These are phyloP conservation scores for Amblyopsis rosae DNA, from an alignment of 2,113 vertebrate species.

Conservation along the genomic window DNA sequence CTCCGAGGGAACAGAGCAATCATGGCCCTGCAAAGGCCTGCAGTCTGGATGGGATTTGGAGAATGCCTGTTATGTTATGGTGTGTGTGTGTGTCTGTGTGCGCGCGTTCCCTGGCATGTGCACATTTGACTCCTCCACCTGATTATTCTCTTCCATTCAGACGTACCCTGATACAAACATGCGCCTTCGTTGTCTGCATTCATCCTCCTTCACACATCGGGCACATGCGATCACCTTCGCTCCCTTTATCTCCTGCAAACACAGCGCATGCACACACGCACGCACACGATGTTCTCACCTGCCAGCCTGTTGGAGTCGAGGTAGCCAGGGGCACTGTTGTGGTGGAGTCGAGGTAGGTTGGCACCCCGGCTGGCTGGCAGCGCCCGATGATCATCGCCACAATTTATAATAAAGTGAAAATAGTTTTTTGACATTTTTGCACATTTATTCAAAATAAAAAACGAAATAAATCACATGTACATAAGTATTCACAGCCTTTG, in stretches of 20 bases:
- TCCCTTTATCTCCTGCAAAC: no score
- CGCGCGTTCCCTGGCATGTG: not conserved
- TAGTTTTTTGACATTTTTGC: no score
- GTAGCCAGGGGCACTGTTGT: slow-evolving; percentile 14
- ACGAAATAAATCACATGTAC: no score
- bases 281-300: slow-evolving; percentile 19
- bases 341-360: slow-evolving; percentile 16
- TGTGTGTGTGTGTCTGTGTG: not conserved
- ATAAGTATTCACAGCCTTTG: no score
- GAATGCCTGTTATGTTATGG: slow-evolving; percentile 7
- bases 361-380: slow-evolving; percentile 58
- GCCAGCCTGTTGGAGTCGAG: slow-evolving; percentile 34
- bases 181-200: not conserved
- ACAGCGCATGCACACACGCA: not conserved
- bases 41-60: slow-evolving; percentile 17
- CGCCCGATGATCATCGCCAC: slow-evolving; percentile 65
- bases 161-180: not conserved
- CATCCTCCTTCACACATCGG: not conserved
- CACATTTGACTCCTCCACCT: not conserved
- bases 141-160: not conserved
- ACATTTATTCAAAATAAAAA: no score
- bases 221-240: no score
- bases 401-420: slow-evolving; percentile 45
- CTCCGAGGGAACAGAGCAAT: slow-evolving; percentile 47
- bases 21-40: slow-evolving; percentile 16